These are phyloP conservation scores for Drosophila pseudoananassae DNA, from an alignment of 1,140 invertebrate genomes.

Conservation along the genomic window DNA sequence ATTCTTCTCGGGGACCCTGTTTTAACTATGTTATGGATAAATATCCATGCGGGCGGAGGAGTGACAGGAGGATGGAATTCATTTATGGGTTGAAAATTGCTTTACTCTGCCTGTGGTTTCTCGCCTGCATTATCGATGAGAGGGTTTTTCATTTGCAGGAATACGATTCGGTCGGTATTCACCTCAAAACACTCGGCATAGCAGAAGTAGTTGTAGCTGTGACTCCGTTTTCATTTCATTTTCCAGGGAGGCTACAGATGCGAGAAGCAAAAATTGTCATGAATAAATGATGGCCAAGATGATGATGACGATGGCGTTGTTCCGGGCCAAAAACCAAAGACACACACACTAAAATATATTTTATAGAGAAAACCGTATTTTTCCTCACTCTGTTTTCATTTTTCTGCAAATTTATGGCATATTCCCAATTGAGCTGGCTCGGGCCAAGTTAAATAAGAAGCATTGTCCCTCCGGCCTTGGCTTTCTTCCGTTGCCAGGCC, in stretches of 20 bases:
- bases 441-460: conserved; percentile 34
- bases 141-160: conserved; percentile 41
- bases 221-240: conserved; percentile 48
- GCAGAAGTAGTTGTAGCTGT: conserved; percentile 9
- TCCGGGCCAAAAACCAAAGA: conserved; percentile 26
- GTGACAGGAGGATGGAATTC: conserved; percentile 11
- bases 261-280: conserved; percentile 52
- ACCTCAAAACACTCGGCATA: conserved; percentile 49
- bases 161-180: conserved; percentile 7
- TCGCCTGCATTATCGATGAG: conserved; percentile 67
- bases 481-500: not conserved
- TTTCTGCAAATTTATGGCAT: conserved; percentile 58
- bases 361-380: conserved; percentile 29
- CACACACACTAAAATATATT: conserved; percentile 40
- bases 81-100: conserved; percentile 47
- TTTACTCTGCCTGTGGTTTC: conserved; percentile 51
- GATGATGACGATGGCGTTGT: conserved; percentile 24
- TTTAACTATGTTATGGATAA: not conserved
- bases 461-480: conserved; percentile 10
- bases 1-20: conserved; percentile 8
- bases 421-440: conserved; percentile 51
- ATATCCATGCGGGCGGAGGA: not conserved
- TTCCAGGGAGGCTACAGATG: conserved; percentile 34
- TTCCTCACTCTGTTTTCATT: conserved; percentile 19
- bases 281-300: conserved; percentile 61